A percentile compares a stretch with the other conserved stretches of the same genome.
Conservation (phyloP, 2,888 invertebrate genomes). For the Zygaena filipendulae region DNA sequence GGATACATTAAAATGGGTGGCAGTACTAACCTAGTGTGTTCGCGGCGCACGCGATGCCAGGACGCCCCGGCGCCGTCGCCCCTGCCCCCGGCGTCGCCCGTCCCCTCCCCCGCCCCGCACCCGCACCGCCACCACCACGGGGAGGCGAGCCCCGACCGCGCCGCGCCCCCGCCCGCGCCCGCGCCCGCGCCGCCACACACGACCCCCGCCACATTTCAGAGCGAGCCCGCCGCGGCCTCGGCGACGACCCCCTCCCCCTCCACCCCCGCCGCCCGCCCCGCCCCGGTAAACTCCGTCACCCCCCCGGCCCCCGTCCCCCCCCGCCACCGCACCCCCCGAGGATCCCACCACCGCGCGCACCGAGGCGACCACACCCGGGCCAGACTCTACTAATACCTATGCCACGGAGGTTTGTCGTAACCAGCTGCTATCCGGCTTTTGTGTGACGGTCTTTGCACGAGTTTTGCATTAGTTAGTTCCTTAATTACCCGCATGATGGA, state of each 20-base stretch:
- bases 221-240: slow-evolving; percentile 39
- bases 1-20: too few species aligned
- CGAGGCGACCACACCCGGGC: slow-evolving; percentile 40
- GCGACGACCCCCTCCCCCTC: slow-evolving; percentile 21
- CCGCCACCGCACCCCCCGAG: slow-evolving; percentile 20
- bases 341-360: slow-evolving; percentile 30
- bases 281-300: slow-evolving; percentile 10
- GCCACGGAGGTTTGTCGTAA: slow-evolving; percentile 63
- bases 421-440: slow-evolving; percentile 42
- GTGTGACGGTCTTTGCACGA: slow-evolving; percentile 25
- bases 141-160: slow-evolving; percentile 24
- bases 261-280: slow-evolving; percentile 14
- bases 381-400: slow-evolving; percentile 52
- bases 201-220: slow-evolving; percentile 59
- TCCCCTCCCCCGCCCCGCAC: slow-evolving; percentile 31
- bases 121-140: slow-evolving; percentile 61
- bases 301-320: slow-evolving; percentile 23
- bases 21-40: slow-evolving; percentile 55
- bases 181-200: slow-evolving; percentile 37
- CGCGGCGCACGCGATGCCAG: slow-evolving; percentile 48
- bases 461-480: slow-evolving; percentile 24
- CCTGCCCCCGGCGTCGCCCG: slow-evolving; percentile 17
- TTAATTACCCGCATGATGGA: too few species aligned
- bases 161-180: slow-evolving; percentile 6
- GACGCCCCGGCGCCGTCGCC: slow-evolving; percentile 30